Evolutionary conservation across 2,113 vertebrate species (phyloP).

Genomic region (Thamnaconus septentrionalis): DNA sequence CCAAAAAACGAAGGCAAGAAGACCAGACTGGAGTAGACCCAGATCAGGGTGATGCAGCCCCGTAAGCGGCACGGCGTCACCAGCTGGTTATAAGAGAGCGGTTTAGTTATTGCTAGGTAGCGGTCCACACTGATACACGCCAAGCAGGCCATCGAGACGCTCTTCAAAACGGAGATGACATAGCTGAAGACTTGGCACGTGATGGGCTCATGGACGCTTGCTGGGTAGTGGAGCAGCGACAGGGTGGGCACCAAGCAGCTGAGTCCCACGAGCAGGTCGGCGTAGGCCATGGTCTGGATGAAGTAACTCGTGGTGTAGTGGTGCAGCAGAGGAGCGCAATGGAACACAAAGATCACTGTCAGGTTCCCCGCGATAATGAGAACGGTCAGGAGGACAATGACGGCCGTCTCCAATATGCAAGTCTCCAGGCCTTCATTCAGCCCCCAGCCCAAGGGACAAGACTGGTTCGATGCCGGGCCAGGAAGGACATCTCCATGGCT

Average conservation of each 20-base stretch:
- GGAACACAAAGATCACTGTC: constrained; percentile 97
- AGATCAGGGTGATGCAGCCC: constrained; percentile 92
- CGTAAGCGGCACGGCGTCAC: constrained; percentile 95
- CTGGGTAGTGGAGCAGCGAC: constrained; percentile 92
- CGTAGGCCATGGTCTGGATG: constrained; percentile 99
- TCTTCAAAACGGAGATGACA: constrained; percentile 96
- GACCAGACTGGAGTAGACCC: constrained; percentile 92
- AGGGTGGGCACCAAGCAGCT: constrained; percentile 96
- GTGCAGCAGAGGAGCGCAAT: constrained; percentile 94
- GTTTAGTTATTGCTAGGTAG: constrained; percentile 96
- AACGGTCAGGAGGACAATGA: constrained; percentile 92
- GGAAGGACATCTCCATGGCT: constrained; percentile 69
- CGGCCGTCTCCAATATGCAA: constrained; percentile 91
- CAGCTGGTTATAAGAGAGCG: constrained; percentile 96
- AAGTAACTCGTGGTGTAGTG: constrained; percentile 99
- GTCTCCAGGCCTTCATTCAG: constrained; percentile 85
- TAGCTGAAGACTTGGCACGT: constrained; percentile 97
- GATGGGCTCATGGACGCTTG: constrained; percentile 90
- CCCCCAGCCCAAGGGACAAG: constrained; percentile 94
- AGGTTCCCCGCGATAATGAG: constrained; percentile 97
- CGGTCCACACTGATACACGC: constrained; percentile 97
- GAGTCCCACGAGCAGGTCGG: constrained; percentile 94
- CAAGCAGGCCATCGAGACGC: constrained; percentile 97
- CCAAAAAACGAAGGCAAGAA: constrained; percentile 97
- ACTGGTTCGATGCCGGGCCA: constrained; percentile 83